Percentiles rank a stretch among this genome's conserved stretches.
These are phyloP conservation scores for Indicator maculatus DNA, from an alignment of 2,113 vertebrate species.

Conservation along the genomic window DNA sequence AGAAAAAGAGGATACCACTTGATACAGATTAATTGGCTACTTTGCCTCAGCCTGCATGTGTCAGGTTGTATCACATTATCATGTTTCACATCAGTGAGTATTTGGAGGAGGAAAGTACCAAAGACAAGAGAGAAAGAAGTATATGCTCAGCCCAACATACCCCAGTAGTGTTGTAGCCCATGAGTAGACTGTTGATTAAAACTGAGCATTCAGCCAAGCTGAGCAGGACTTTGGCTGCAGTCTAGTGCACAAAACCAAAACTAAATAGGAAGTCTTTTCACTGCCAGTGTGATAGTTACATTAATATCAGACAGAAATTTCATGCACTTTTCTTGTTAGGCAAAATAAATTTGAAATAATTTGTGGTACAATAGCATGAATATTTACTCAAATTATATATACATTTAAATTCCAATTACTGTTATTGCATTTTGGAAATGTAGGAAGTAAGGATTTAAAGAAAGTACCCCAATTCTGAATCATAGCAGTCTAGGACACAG, in stretches of 20 bases:
- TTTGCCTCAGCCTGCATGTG: not conserved
- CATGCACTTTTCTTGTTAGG: not conserved
- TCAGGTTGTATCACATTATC: not conserved
- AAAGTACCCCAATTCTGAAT: not conserved
- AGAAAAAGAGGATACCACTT: not conserved
- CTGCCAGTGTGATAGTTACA: not conserved
- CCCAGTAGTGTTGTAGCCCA: not conserved
- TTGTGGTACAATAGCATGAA: not conserved
- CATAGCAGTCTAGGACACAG: not conserved
- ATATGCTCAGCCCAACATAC: not conserved
- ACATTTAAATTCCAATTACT: not conserved
- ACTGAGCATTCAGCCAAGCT: not conserved
- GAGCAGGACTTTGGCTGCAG: not conserved
- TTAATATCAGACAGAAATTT: not conserved
- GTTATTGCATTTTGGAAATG: not conserved
- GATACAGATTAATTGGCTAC: not conserved
- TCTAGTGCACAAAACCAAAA: not conserved
- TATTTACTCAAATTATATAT: not conserved
- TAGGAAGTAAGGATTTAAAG: not conserved
- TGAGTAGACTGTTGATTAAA: not conserved
- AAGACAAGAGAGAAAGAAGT: not conserved
- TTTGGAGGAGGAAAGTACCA: not conserved
- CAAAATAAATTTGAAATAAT: not conserved
- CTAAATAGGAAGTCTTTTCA: not conserved
- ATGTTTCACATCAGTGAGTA: not conserved